These are phyloP conservation scores for Rhagoletis zephyria DNA, from an alignment of 1,140 invertebrate genomes.

Conservation along the genomic window DNA sequence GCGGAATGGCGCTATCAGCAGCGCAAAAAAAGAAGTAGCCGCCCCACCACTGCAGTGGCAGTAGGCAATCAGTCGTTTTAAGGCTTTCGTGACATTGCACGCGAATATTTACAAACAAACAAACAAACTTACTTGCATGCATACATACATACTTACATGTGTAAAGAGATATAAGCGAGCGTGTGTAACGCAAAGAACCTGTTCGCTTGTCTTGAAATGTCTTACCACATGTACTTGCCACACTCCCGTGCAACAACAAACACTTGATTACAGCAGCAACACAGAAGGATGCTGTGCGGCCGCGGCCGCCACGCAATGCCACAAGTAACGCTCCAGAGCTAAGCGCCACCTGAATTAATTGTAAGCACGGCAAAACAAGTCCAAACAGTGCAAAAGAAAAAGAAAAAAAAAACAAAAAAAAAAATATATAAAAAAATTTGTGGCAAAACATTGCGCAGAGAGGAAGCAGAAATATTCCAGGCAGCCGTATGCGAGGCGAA, in stretches of 20 bases:
- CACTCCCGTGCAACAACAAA: slow-evolving; percentile 40
- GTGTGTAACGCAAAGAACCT: slow-evolving; percentile 8
- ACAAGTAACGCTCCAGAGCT: not conserved
- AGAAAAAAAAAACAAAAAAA: not conserved
- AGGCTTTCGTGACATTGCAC: not conserved
- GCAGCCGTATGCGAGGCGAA: not conserved
- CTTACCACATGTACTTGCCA: slow-evolving; percentile 50
- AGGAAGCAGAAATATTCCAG: not conserved
- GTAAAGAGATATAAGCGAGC: not conserved
- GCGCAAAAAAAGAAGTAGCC: not conserved
- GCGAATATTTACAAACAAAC: not conserved
- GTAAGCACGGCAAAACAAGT: slow-evolving; percentile 52
- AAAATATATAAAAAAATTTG: too few relatives aligned
- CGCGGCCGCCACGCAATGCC: slow-evolving; percentile 11
- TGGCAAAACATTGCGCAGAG: not conserved
- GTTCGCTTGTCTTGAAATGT: slow-evolving; percentile 47
- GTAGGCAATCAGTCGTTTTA: slow-evolving; percentile 19
- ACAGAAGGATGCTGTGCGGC: slow-evolving; percentile 32
- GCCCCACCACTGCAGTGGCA: slow-evolving; percentile 13
- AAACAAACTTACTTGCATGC: not conserved
- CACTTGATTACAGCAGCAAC: slow-evolving; percentile 24
- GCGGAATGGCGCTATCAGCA: slow-evolving; percentile 20
- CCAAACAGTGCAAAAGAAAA: not conserved
- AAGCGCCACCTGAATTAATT: slow-evolving; percentile 52
- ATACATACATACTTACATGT: not conserved